These are phyloP conservation scores for Furcifer pardalis DNA, from an alignment of 2,797 vertebrate species.

Conservation along the genomic window DNA sequence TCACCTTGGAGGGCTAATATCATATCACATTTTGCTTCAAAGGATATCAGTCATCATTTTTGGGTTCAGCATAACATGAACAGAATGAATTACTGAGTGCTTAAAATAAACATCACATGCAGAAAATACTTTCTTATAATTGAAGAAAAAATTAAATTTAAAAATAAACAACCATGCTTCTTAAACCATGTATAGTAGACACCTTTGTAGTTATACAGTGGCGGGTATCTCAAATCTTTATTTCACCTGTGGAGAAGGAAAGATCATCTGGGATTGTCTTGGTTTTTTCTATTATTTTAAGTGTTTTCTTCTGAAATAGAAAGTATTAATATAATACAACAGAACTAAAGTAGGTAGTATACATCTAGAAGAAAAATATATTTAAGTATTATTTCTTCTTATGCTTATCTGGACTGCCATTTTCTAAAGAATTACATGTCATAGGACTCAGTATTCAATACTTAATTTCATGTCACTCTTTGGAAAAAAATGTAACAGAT, in stretches of 20 bases:
- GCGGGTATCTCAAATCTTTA: too few species aligned
- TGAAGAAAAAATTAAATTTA: not conserved
- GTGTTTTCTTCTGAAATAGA: not conserved
- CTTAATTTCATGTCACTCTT: not conserved
- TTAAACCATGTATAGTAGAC: not conserved
- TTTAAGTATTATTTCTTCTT: not conserved
- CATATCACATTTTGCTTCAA: constrained; percentile 50
- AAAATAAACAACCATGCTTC: not conserved
- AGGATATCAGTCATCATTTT: constrained; percentile 28
- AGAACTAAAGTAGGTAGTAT: not conserved
- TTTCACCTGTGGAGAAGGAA: too few species aligned
- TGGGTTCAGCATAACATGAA: not conserved
- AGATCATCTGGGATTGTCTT: not conserved
- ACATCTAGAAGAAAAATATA: not conserved
- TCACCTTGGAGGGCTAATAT: constrained; percentile 67
- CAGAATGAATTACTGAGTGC: constrained; percentile 12
- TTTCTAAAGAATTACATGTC: not conserved
- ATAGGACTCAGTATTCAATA: not conserved
- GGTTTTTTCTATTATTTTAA: not conserved
- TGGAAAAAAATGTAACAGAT: too few species aligned
- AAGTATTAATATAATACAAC: not conserved
- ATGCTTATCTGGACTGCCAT: not conserved
- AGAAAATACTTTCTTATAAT: not conserved
- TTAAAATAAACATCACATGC: not conserved
- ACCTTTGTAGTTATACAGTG: not conserved